These are phyloP conservation scores for Macroramphosus scolopax DNA, from an alignment of 2,797 vertebrate genomes.

Conservation along the genomic window DNA sequence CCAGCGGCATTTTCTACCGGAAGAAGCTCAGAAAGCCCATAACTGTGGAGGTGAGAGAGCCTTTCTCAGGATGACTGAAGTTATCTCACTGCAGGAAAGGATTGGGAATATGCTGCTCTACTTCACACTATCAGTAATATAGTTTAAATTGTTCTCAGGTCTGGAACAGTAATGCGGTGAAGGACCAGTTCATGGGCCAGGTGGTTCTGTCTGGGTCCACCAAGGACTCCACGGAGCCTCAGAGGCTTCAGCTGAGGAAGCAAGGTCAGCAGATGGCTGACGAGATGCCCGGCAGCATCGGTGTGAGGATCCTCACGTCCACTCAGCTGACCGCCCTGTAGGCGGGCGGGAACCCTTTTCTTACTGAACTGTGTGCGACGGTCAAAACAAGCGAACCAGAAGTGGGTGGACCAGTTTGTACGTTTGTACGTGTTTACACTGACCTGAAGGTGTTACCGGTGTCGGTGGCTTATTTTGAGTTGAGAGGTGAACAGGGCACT, in stretches of 20 bases:
- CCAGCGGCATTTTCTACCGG: constrained; percentile 87
- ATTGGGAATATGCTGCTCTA: too few relatives aligned
- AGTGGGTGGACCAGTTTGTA: not conserved
- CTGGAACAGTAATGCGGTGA: constrained; percentile 85
- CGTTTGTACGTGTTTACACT: not conserved
- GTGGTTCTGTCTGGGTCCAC: constrained; percentile 79
- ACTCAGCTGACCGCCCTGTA: constrained; percentile 85
- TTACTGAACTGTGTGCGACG: not conserved
- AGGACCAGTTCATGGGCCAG: constrained; percentile 88
- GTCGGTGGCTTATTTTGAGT: too few relatives aligned
- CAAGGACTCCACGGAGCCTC: constrained; percentile 69
- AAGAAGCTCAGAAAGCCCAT: constrained; percentile 82
- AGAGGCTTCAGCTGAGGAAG: constrained; percentile 81
- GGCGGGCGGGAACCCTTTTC: too few relatives aligned
- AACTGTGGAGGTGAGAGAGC: constrained; percentile 83
- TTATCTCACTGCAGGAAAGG: too few relatives aligned
- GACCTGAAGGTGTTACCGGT: too few relatives aligned
- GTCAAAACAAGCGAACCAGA: not conserved
- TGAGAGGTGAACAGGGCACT: constrained; percentile 1
- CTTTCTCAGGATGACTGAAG: not conserved
- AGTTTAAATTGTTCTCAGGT: too few relatives aligned
- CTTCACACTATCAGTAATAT: too few relatives aligned
- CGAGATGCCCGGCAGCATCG: constrained; percentile 83
- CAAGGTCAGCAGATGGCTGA: constrained; percentile 67
- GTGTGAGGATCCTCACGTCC: constrained; percentile 79